Percentiles rank a stretch among this genome's conserved stretches.
These are phyloP conservation scores for Lepidocyrtinus sp. DNA, from an alignment of 2,888 invertebrate genomes.

Conservation along the genomic window DNA sequence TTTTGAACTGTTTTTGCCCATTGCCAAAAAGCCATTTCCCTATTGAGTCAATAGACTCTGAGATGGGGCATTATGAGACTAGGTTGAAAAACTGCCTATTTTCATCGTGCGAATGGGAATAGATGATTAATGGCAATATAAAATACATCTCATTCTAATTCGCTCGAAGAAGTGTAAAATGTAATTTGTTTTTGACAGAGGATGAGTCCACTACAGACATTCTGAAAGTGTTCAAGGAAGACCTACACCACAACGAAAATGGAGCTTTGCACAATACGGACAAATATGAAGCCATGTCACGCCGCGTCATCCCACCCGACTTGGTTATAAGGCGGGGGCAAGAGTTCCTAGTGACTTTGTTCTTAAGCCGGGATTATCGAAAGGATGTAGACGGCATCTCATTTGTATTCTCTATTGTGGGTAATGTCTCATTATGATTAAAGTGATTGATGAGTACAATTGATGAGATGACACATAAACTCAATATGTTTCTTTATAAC, in stretches of 20 bases:
- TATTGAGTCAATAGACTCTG: too few species aligned
- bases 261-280: slow-evolving; percentile 84
- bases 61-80: too few species aligned
- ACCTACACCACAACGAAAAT: slow-evolving; percentile 83
- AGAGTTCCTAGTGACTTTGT: slow-evolving; percentile 82
- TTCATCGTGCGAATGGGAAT: too few species aligned
- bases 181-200: slow-evolving; percentile 39
- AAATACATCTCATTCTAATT: too few species aligned
- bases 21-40: too few species aligned
- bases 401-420: slow-evolving; percentile 86
- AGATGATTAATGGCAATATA: too few species aligned
- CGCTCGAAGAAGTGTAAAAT: too few species aligned
- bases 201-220: slow-evolving; percentile 72
- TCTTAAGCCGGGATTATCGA: slow-evolving; percentile 83
- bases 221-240: slow-evolving; percentile 81
- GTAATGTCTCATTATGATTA: slow-evolving; percentile 74
- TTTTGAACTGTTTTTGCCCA: too few species aligned
- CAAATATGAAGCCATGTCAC: slow-evolving; percentile 83
- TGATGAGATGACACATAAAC: not conserved
- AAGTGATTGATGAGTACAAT: not conserved
- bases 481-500: not conserved
- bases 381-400: slow-evolving; percentile 84
- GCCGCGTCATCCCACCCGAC: slow-evolving; percentile 74
- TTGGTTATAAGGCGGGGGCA: slow-evolving; percentile 89
- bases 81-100: too few species aligned